Evolutionary conservation across 2,797 vertebrate species (phyloP), one percentile per base, ranked within the genome.

Genomic region (Labroides dimidiatus): DNA sequence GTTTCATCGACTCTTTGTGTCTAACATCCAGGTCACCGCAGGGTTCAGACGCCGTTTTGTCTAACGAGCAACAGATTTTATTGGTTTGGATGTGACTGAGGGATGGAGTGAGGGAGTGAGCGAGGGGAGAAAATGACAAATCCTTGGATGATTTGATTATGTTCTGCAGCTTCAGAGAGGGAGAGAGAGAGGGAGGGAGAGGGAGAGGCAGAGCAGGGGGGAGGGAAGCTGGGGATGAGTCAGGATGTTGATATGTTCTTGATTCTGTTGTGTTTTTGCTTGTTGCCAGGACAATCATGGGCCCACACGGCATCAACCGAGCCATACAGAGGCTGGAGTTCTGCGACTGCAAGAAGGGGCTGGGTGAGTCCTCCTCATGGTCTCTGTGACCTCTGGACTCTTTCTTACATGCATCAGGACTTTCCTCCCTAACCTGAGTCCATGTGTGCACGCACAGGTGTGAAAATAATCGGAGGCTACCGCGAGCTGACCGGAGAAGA

Each of bases 401-500:
- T 39, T 20, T 11, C 24, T 52, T 23, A 27, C 6, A 27, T 6
- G 24, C 24, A 3, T 27, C 24, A 27, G 24, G 24, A 6, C 11
- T 45, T 15, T 19, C 30, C 23, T 10, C 1, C 11, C 54, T 75
- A 11, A 63, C 51, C 19, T 11, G 36, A 54, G 24, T 43, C 41
- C 3, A 1, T 39, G 15, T 75, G 24, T 42, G 17, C 2, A 6
- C 56, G 44, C 10, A 2, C 68, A 96, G 96, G 96, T 58, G 94
- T 96, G 80, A 96, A 96, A 84, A 92, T 97, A 65, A 95, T 96
- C 21, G 95, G 96, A 23, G 95, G 96, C 24, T 95, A 93, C 87
- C 76, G 89, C 30, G 94, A 94, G 64, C 75, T 91, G 75, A 95
- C 91, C 0, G 92, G 94, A 53, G 95, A 96, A 78, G 94, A 96